Evolutionary conservation across 2,797 vertebrate genomes (phyloP), one percentile per base, ranked within the genome.

Genomic region (Pseudomugil tenellus): DNA sequence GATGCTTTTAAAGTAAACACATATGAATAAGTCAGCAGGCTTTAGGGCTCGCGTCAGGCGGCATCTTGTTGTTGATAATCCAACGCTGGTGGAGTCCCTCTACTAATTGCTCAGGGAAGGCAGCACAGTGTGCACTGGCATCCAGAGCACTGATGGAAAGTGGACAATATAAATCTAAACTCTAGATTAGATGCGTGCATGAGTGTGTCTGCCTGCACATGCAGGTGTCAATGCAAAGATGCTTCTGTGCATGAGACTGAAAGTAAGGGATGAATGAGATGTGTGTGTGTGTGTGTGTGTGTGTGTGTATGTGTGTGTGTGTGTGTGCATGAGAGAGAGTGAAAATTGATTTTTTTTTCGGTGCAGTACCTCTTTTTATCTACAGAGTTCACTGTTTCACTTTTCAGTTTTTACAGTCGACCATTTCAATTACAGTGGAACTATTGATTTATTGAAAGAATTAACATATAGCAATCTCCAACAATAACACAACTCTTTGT

Each of bases 1-100:
- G 62, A 81, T 72, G 77, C 81, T 89, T 91, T 91, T 86, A 88
- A 86, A 90, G 85, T 89, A 91, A 92, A 92, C 87, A 90, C 82
- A 78, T 85, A 93, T 92, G 90, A 93, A 93, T 93, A 92, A 94
- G 91, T 94, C 86, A 92, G 86, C 81, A 83, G 84, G 88, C 90
- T 93, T 84, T 83, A 88, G 88, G 88, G 81, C 85, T 86, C 80
- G 71, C 87, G 83, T 93, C 91, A 92, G 91, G 85, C 93, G 87
- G 83, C 87, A 90, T 90, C 90, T 91, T 91, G 91, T 91, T 94
- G 91, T 89, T 92, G 92, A 91, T 92, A 93, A 93, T 91, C 92
- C 84, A 90, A 77, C 75, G 63, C 88, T 80, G 84, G 88, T 82
- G 87, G 80, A 88, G 83, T 74, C 83, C 82, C 83, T 89, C 57